Percentiles rank a stretch among this genome's conserved stretches.
These are phyloP conservation scores for Drosophila fulvimacula DNA, from an alignment of 2,888 invertebrate species.

Conservation along the genomic window DNA sequence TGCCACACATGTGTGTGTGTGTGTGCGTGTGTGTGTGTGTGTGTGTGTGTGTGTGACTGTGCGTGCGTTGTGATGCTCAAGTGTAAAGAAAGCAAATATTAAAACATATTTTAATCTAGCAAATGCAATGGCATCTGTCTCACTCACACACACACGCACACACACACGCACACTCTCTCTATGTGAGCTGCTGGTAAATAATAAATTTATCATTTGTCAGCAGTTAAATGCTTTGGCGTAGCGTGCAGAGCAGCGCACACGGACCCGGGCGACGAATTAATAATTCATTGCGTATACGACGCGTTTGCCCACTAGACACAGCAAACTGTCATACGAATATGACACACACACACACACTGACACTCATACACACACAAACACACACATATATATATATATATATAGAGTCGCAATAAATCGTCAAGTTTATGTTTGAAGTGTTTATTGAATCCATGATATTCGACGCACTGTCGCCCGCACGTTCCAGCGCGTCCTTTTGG, in stretches of 20 bases:
- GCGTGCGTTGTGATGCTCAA: constrained; percentile 31
- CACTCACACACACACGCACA: constrained; percentile 3
- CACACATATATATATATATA: constrained; percentile 12
- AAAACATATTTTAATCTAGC: constrained; percentile 79
- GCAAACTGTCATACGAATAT: constrained; percentile 66
- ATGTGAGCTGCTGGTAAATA: constrained; percentile 73
- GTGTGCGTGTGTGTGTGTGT: not conserved
- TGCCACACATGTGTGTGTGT: constrained; percentile 7
- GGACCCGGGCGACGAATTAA: constrained; percentile 72
- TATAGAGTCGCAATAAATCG: constrained; percentile 81
- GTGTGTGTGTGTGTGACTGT: constrained; percentile 9
- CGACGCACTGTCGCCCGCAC: constrained; percentile 61
- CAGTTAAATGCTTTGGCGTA: constrained; percentile 78
- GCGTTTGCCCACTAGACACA: constrained; percentile 71
- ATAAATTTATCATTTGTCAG: constrained; percentile 84
- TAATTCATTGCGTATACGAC: constrained; percentile 81
- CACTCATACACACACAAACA: constrained; percentile 18
- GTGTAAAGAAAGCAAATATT: constrained; percentile 76
- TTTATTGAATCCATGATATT: constrained; percentile 85
- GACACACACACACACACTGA: constrained; percentile 23
- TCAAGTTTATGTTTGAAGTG: constrained; percentile 84
- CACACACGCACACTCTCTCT: constrained; percentile 16
- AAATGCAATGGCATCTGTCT: constrained; percentile 58
- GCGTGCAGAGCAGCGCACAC: constrained; percentile 52
- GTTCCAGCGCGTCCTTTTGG: constrained; percentile 25